Evolutionary conservation across 1,140 invertebrate species (phyloP), one percentile per base, ranked within the genome.

Genomic region (Coenobita brevimanus): DNA sequence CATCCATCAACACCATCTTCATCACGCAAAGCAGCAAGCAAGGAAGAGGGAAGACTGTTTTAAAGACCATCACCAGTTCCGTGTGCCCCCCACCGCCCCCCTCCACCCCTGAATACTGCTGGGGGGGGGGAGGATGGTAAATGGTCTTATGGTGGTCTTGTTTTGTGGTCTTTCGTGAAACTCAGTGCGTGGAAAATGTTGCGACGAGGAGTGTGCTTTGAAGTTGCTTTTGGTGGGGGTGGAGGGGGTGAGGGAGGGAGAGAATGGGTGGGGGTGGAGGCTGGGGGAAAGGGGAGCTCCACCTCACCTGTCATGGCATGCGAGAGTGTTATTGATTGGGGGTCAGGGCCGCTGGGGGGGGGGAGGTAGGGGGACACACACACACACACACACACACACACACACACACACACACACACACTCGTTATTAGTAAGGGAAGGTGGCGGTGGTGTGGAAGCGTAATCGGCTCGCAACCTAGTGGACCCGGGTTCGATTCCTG

Each of bases 121-220:
- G 36, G 73, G 13, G 36, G 73, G 76, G 57, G 76, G 76, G 76
- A 17, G 43, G 27, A 27, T 33, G 50, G 76, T 81, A 81, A 81
- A 81, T 62, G 78, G 78, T 27, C 78, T 81, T 81, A 81, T 62
- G 78, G 54, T 60, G 62, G 57, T 24, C 73, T 62, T 81, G 78
- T 81, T 81, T 81, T 81, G 54, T 79, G 78, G 57, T 17, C 60
- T 54, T 81, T 81, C 41, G 78, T 50, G 57, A 81, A 81, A 33
- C 78, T 81, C 78, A 62, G 27, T 6, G 78, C 36, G 54, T 81
- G 78, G 78, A 81, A 81, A 81, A 81, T 81, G 78, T 81, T 81
- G 57, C 46, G 46, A 41, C 57, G 54, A 81, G 62, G 54, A 60
- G 78, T 41, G 54, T 81, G 78, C 78, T 81, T 81, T 81, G 78